Conservation (phyloP, 2,888 invertebrate genomes). For the Hypomecis atomaria region DNA sequence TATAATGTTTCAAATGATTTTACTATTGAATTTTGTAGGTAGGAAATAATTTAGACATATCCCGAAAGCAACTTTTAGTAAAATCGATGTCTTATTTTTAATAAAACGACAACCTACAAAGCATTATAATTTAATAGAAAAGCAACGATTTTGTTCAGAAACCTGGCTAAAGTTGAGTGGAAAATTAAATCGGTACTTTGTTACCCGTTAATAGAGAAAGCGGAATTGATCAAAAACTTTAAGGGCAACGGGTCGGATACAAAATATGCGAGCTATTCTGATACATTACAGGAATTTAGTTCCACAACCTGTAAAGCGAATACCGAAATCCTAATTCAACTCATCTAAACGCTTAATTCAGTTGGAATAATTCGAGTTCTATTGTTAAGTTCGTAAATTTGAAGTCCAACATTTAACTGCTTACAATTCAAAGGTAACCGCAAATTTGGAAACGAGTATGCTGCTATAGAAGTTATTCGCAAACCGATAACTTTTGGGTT, state of each 20-base stretch:
- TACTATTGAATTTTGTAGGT: no score
- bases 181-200: background rate
- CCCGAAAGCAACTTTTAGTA: no score
- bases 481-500: constrained; percentile 79
- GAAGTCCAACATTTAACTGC: constrained; percentile 82
- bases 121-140: no score
- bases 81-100: no score
- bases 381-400: constrained; percentile 82
- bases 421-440: constrained; percentile 84
- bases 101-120: no score
- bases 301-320: constrained; percentile 72
- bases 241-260: constrained; percentile 51
- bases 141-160: no score
- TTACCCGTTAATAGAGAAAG: constrained; percentile 33
- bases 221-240: constrained; percentile 50
- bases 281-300: constrained; percentile 74
- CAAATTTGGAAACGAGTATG: constrained; percentile 81
- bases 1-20: no score
- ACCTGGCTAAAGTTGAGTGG: background rate
- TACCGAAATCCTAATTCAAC: constrained; percentile 78
- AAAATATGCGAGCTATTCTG: constrained; percentile 64
- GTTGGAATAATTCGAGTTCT: constrained; percentile 81
- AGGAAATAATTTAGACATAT: no score
- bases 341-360: constrained; percentile 78
- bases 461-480: constrained; percentile 78